Conservation (phyloP, 2,888 invertebrate genomes). For the Plebejus melissa region DNA sequence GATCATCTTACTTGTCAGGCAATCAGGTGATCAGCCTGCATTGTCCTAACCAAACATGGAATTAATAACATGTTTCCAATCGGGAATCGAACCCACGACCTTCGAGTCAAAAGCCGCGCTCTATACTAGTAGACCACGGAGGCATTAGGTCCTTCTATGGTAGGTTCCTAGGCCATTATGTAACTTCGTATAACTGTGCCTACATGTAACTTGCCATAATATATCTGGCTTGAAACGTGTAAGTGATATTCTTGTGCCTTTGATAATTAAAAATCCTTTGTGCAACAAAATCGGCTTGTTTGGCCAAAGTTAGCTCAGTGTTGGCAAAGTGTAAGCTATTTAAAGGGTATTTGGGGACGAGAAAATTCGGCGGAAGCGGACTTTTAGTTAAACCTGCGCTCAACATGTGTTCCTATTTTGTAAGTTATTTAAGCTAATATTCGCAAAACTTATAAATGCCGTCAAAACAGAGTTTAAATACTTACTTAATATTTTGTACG, state of each 20-base stretch:
- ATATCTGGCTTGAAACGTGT: neutral
- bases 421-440: neutral
- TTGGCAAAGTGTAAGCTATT: neutral
- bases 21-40: too few species aligned
- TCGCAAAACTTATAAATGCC: neutral
- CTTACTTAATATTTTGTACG: neutral
- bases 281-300: slow-evolving; percentile 2
- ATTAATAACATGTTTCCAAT: too few species aligned
- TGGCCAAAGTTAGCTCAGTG: neutral
- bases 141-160: too few species aligned
- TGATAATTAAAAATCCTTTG: slow-evolving; percentile 6
- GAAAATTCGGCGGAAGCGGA: slow-evolving; percentile 18
- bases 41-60: too few species aligned
- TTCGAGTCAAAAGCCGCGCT: too few species aligned
- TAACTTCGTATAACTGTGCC: too few species aligned
- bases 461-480: neutral
- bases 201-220: too few species aligned
- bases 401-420: slow-evolving; percentile 8
- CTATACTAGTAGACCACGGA: too few species aligned
- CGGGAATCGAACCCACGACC: too few species aligned
- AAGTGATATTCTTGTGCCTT: slow-evolving; percentile 1
- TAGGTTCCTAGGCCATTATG: too few species aligned
- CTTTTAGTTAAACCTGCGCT: slow-evolving; percentile 14
- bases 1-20: too few species aligned
- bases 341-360: neutral